Conservation (phyloP, 2,113 vertebrate genomes). For the Cygnus atratus region DNA sequence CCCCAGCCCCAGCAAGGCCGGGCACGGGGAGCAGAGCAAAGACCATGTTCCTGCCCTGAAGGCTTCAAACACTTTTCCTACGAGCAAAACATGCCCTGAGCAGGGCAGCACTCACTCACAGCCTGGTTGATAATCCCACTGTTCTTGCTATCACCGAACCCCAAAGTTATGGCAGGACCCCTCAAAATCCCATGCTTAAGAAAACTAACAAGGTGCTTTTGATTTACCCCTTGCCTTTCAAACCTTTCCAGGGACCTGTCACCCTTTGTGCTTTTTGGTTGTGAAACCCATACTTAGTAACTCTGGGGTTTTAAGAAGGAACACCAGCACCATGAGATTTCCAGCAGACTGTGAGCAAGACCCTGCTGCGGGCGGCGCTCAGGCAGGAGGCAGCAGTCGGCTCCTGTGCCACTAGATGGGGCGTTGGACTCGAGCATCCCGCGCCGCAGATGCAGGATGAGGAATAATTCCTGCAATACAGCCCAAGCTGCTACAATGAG, state of each 20-base stretch:
- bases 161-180: not conserved
- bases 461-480: not conserved
- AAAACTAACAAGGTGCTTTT: not conserved
- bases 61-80: not conserved
- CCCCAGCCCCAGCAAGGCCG: too few relatives aligned
- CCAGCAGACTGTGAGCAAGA: fast-evolving
- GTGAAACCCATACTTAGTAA: not conserved
- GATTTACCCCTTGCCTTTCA: not conserved
- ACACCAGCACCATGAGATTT: not conserved
- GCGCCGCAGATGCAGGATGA: fast-evolving
- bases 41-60: too few relatives aligned
- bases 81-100: not conserved
- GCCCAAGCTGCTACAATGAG: fast-evolving
- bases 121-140: not conserved
- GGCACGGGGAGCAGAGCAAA: too few relatives aligned
- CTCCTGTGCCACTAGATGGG: conserved; percentile 48
- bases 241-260: not conserved
- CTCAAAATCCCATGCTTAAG: not conserved
- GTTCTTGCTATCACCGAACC: not conserved
- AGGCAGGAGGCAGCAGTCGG: not conserved
- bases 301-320: not conserved
- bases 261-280: not conserved
- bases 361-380: fast-evolving
- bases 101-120: fast-evolving
- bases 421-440: not conserved